These are phyloP conservation scores for Tenthredo amoena DNA, from an alignment of 2,888 invertebrate species.

Conservation along the genomic window DNA sequence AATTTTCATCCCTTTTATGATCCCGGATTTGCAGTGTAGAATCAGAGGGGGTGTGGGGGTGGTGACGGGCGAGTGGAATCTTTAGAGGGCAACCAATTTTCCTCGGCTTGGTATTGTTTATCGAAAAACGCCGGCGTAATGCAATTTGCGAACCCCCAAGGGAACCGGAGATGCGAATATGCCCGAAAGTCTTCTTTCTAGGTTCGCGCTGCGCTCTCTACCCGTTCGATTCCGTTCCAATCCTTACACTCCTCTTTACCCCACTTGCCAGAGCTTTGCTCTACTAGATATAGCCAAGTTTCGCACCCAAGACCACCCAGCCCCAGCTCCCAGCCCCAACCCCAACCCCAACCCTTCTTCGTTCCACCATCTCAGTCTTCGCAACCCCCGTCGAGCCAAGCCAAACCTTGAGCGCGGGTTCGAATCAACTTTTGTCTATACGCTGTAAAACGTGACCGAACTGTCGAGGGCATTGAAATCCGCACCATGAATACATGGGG, in stretches of 20 bases:
- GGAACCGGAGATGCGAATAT: conserved; percentile 39
- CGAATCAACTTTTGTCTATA: conserved; percentile 55
- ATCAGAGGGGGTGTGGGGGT: not conserved
- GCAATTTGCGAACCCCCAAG: conserved; percentile 46
- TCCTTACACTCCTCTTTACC: conserved; percentile 2
- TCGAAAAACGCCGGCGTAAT: conserved; percentile 50
- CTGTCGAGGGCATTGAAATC: conserved; percentile 54
- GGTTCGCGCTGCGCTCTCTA: conserved; percentile 24
- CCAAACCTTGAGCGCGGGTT: conserved; percentile 14
- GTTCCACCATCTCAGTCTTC: not conserved
- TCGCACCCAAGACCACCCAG: not conserved
- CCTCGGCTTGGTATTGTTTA: conserved; percentile 48
- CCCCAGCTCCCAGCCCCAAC: not conserved
- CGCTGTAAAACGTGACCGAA: conserved; percentile 55
- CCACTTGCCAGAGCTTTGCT: conserved; percentile 30
- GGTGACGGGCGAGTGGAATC: conserved; percentile 14
- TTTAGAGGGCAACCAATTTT: conserved; percentile 45
- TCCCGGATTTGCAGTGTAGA: not conserved
- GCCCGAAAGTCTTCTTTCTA: conserved; percentile 36
- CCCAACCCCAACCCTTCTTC: not conserved
- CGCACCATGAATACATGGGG: conserved; percentile 51
- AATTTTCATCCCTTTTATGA: not conserved
- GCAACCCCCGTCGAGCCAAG: not conserved
- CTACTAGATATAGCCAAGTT: not conserved
- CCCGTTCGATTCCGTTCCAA: conserved; percentile 17